Evolutionary conservation across 2,888 invertebrate species (phyloP).

Genomic region (Neoascia interrupta): DNA sequence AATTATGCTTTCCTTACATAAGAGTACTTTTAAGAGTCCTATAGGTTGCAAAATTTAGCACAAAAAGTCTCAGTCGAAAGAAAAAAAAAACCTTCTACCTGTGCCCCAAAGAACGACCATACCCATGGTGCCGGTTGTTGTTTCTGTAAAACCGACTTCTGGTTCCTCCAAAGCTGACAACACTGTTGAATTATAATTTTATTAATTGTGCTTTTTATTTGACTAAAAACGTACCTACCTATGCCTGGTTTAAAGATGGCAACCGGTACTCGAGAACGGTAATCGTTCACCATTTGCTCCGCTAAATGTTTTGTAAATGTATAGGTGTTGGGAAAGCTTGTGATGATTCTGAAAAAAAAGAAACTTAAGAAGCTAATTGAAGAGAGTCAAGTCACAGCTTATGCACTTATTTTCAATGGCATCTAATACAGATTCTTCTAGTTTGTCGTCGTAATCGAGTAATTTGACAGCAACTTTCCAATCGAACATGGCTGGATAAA

Average conservation of each 20-base stretch:
- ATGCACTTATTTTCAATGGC: slow-evolving; percentile 74
- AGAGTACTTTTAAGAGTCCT: not conserved
- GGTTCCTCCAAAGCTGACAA: slow-evolving; percentile 71
- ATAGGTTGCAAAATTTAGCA: too few species aligned
- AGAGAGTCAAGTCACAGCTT: too few species aligned
- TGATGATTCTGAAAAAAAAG: slow-evolving; percentile 73
- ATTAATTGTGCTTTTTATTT: too few species aligned
- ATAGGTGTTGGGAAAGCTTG: slow-evolving; percentile 89
- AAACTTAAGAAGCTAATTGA: not conserved
- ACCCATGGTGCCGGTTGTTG: slow-evolving; percentile 74
- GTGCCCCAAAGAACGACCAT: slow-evolving; percentile 73
- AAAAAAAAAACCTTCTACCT: too few species aligned
- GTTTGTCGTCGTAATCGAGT: slow-evolving; percentile 69
- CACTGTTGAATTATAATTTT: too few species aligned
- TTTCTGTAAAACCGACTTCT: slow-evolving; percentile 73
- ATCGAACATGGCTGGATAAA: slow-evolving; percentile 74
- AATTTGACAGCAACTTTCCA: slow-evolving; percentile 74
- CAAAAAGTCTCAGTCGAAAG: too few species aligned
- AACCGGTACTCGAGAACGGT: slow-evolving; percentile 84
- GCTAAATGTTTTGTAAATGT: slow-evolving; percentile 93
- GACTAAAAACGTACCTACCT: slow-evolving; percentile 80
- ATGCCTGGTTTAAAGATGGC: slow-evolving; percentile 93
- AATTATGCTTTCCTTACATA: too few species aligned
- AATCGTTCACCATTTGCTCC: slow-evolving; percentile 88
- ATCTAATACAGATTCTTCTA: slow-evolving; percentile 70